Evolutionary conservation across 2,797 vertebrate genomes (phyloP), one percentile per base, ranked within the genome.

Genomic region (Ara ararauna): DNA sequence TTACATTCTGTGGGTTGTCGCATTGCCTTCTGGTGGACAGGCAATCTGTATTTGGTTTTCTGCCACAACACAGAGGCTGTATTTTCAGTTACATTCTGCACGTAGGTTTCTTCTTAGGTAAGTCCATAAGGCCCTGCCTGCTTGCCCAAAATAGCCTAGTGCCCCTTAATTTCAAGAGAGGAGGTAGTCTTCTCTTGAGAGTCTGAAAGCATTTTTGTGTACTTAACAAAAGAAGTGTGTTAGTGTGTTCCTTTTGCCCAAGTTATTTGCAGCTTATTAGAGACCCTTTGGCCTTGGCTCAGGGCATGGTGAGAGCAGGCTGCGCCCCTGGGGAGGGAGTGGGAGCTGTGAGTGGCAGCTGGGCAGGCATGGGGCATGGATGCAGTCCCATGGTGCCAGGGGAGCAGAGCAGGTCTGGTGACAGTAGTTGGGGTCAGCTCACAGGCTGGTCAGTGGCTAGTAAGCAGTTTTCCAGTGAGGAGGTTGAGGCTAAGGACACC

Each of bases 261-360:
- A 42, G 53, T 58, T 62, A 5, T 34, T 42, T 64, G 65, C 50
- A 66, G 23, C 29, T 44, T 26, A 32, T 44, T 34, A 16, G 24
- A 74, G 85, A 68, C 42, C 45, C 34, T 53, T 51, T 83, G 54
- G 12, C 27, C 30, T 64, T 23, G 77, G 42, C 7, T 66, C 30
- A 14, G 80, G 38, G 53, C 45, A 45, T 0, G 0, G 10, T 0
- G 0, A 21, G 78, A 61, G 75, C 6, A 1, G 9, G 44, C 73
- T 64, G 40, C 76, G 19, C 2, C 26, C 29, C 24, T 1, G 10
- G 24, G 19, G 13, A 15, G 54, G 16, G 47, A 45, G 40, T 9
- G 7, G 62, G 58, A 65, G 54, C 54, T 68, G 30, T 5, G 3
- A 5, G 24, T 40, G 58, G 53, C 81, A 56, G 64, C 45, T 1